Evolutionary conservation across 2,113 vertebrate species (phyloP).

Genomic region (Myiopsitta monachus): DNA sequence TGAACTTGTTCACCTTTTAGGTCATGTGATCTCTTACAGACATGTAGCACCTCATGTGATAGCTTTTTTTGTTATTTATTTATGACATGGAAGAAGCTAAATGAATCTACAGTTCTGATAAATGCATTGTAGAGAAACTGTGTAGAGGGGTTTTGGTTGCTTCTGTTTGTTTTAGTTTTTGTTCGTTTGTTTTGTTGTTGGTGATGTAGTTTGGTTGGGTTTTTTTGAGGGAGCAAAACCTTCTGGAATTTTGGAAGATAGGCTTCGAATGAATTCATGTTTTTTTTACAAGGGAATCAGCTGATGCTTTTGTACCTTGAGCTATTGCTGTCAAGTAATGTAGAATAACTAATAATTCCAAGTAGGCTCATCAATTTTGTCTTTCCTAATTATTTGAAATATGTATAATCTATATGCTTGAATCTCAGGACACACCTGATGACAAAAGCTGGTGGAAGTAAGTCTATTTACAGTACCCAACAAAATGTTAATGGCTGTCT

Average conservation of each 20-base stretch:
- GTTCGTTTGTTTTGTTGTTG: not conserved
- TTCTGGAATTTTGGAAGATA: not conserved
- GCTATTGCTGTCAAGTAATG: not conserved
- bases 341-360: not conserved
- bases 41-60: not conserved
- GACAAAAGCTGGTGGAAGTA: not conserved
- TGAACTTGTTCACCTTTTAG: constrained; percentile 4
- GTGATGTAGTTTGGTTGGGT: not conserved
- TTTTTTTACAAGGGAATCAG: not conserved
- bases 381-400: not conserved
- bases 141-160: not conserved
- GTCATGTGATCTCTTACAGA: not conserved
- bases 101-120: not conserved
- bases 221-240: not conserved
- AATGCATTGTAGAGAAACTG: not conserved
- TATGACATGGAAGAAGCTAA: not conserved
- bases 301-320: not conserved
- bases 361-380: not conserved
- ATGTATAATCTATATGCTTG: not conserved
- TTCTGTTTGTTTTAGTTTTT: not conserved
- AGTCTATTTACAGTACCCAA: not conserved
- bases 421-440: not conserved
- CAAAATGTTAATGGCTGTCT: not conserved
- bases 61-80: constrained; percentile 46
- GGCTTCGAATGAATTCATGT: not conserved